Evolutionary conservation across 2,797 vertebrate genomes (phyloP), one percentile per base, ranked within the genome.

Genomic region (Artibeus lituratus): DNA sequence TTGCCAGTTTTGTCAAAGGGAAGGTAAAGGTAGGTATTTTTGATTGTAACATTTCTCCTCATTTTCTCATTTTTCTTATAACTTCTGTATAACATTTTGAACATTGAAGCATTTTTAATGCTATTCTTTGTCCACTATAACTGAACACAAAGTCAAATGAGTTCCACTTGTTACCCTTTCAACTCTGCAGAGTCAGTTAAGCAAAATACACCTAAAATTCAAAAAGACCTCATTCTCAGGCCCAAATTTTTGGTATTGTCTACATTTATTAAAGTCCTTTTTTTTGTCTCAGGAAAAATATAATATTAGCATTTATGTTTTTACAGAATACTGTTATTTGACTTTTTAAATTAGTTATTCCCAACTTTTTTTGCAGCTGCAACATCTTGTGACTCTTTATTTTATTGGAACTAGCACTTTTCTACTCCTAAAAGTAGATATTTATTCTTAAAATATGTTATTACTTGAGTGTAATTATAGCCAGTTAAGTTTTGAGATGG

Each of bases 1-100:
- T 99, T 22, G 98, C 99, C 97, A 99, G 98, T 97, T 99, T 99
- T 70, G 99, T 99, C 85, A 99, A 98, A 96, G 99, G 99, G 49
- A 99, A 99, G 98, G 99, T 99, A 76, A 99, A 99, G 99, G 99
- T 99, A 97, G 81, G 97, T 55, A 44, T 35, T 1, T 21, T 21
- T 37, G 49, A 5, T 10, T 55, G 29, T 9, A 12, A 32, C 3
- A 8, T 84, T 62, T 69, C 26, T 77, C 18, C 14, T 3, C 3
- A 0, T 35, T n/a, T 84, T 29, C 10, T 39, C 10, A 0, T 62
- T 24, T 83, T 70, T 59, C 7, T n/a, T 11, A 18, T 2, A 19
- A 24, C 5, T 11, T 51, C 5, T 21, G 14, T 74, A 4, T 4
- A 4, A 10, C 3, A 2, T 53, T 76, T 19, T 39, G 26, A 73